Conservation (phyloP, 2,888 invertebrate genomes). For the Oxycera nigricornis region DNA sequence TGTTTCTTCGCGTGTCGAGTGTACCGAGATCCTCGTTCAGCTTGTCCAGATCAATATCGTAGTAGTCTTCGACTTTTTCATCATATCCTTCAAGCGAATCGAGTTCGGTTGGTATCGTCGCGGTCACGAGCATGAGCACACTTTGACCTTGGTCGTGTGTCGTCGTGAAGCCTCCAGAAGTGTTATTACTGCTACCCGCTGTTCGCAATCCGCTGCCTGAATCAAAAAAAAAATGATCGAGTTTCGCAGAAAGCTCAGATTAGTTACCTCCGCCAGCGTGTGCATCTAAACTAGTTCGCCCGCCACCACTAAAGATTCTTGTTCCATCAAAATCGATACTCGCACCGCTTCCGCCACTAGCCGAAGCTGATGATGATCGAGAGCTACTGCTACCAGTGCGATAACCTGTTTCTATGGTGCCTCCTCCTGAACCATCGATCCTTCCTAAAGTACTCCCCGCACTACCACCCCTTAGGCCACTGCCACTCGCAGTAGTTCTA, state of each 20-base stretch:
- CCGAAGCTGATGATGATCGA: not conserved
- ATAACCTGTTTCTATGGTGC: not conserved
- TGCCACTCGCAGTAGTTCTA: not conserved
- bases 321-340: too few relatives aligned
- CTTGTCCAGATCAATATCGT: slow-evolving; percentile 42
- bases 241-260: not conserved
- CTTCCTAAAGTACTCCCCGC: not conserved
- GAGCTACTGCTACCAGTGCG: slow-evolving; percentile 31
- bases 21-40: slow-evolving; percentile 30
- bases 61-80: slow-evolving; percentile 41
- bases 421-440: not conserved
- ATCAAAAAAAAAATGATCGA: not conserved
- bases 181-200: slow-evolving; percentile 5
- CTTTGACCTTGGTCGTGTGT: slow-evolving; percentile 4
- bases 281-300: not conserved
- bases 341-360: not conserved
- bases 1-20: slow-evolving; percentile 29
- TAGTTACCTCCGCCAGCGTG: not conserved
- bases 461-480: not conserved
- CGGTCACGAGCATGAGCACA: slow-evolving; percentile 5
- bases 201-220: not conserved
- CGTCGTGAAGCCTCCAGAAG: not conserved
- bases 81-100: slow-evolving; percentile 35
- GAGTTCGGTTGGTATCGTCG: slow-evolving; percentile 10
- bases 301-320: not conserved